Base-by-base conservation (phyloP, 2,888 invertebrate species). In the Gisinianus flammeolus region DNA sequence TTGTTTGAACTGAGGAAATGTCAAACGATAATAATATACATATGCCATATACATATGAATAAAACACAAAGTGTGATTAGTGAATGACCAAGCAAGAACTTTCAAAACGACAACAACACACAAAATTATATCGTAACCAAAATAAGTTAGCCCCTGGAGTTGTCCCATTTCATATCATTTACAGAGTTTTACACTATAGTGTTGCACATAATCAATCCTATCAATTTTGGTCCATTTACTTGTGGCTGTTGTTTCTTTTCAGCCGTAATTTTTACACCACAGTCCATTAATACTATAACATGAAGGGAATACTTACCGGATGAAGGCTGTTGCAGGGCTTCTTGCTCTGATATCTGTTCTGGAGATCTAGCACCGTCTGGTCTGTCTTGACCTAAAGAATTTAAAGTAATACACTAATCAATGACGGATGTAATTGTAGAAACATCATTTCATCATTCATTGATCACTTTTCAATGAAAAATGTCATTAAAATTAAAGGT, bases 291-390 rank as follows among this genome's bases (percentile, higher is more conserved):
- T 19, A 30, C 67, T 33, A 22, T 33, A 16, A 22, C 16, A 22
- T 68, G 24, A 26, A 69, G 22, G n/a, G 10, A 52, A 28, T n/a
- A 66, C 76, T 76, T 78, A 75, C 77, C 79, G 54, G 73, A 76
- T 54, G 73, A 22, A 74, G 74, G 73, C 75, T 78, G 80, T 74
- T 75, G 75, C 44, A 68, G 68, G 22, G 80, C 77, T n/a, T 80
- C 68, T 77, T 85, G 84, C 24, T 83, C 75, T 74, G 84, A 84
- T 0, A 83, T 84, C 78, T 81, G 83, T 78, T 85, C 85, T 12
- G 85, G 85, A 75, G 85, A 84, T 78, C 84, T 80, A 76, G 84
- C 78, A 79, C 85, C 85, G 64, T 84, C 85, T 24, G 82, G 81
- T 56, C 82, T 79, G 22, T n/a, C n/a, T n/a, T n/a, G n/a, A n/a